These are phyloP conservation scores for Nymphalis c-album DNA, from an alignment of 2,888 invertebrate species.

Conservation along the genomic window DNA sequence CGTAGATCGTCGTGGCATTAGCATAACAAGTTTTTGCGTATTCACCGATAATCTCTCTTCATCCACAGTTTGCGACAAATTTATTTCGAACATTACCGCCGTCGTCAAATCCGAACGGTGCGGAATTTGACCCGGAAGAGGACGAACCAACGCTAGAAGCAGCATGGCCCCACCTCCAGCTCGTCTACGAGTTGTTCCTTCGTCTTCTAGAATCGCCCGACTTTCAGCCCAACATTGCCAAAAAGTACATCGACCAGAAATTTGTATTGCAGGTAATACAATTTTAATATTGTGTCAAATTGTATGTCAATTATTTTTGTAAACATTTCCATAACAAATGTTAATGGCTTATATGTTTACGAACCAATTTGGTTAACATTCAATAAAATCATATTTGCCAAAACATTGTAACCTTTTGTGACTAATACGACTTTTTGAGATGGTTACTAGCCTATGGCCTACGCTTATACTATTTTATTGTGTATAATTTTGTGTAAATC, in stretches of 20 bases:
- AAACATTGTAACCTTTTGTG: background rate
- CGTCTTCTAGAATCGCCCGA: conserved; percentile 95
- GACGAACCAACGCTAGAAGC: conserved; percentile 98
- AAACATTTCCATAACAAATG: conserved; percentile 14
- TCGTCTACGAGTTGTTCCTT: conserved; percentile 88
- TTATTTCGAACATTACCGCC: conserved; percentile 94
- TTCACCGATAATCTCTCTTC: conserved; percentile 11
- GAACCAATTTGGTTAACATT: background rate
- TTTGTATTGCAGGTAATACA: conserved; percentile 91
- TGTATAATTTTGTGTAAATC: too few relatives aligned
- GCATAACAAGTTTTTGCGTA: conserved; percentile 1
- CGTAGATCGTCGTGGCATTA: background rate
- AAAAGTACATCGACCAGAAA: conserved; percentile 96
- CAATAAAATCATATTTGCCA: background rate
- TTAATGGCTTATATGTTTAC: conserved; percentile 10
- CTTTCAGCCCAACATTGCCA: conserved; percentile 95
- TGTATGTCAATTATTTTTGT: conserved; percentile 1
- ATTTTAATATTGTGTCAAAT: conserved; percentile 33
- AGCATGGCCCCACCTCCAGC: conserved; percentile 96
- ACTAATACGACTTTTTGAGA: too few relatives aligned
- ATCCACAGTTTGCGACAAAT: conserved; percentile 89
- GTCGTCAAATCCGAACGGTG: conserved; percentile 90
- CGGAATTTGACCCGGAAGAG: conserved; percentile 96
- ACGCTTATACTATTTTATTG: too few relatives aligned
- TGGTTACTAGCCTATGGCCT: too few relatives aligned